Evolutionary conservation across 2,888 invertebrate species (phyloP).

Genomic region (Bombylius major): DNA sequence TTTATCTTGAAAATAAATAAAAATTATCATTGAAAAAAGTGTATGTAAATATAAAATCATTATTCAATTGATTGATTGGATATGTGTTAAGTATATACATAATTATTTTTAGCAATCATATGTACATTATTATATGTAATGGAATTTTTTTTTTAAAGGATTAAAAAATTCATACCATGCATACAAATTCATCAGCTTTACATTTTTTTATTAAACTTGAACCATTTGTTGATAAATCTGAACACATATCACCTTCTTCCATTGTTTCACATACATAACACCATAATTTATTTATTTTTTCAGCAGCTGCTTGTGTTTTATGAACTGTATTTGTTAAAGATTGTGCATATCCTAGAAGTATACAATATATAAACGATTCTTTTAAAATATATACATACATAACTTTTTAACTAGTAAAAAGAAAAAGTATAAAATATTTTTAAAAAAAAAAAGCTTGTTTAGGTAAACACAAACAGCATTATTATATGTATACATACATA

Average conservation of each 20-base stretch:
- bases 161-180: conserved; percentile 48
- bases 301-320: conserved; percentile 65
- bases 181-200: conserved; percentile 57
- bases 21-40: neutral
- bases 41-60: neutral
- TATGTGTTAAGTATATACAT: neutral
- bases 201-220: conserved; percentile 58
- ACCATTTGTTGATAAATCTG: conserved; percentile 49
- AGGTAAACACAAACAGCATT: too few species aligned
- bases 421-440: too few species aligned
- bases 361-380: too few species aligned
- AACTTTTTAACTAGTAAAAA: too few species aligned
- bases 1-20: conserved; percentile 43
- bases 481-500: too few species aligned
- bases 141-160: too few species aligned
- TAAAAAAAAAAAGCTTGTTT: too few species aligned
- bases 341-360: conserved; percentile 23
- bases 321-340: conserved; percentile 50
- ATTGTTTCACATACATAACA: conserved; percentile 73
- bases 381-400: too few species aligned
- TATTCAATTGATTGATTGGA: conserved; percentile 4
- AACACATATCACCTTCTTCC: conserved; percentile 58
- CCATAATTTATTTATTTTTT: conserved; percentile 65
- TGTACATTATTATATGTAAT: too few species aligned
- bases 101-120: neutral